These are phyloP conservation scores for Hipparchia semele DNA, from an alignment of 2,888 invertebrate species.

Conservation along the genomic window DNA sequence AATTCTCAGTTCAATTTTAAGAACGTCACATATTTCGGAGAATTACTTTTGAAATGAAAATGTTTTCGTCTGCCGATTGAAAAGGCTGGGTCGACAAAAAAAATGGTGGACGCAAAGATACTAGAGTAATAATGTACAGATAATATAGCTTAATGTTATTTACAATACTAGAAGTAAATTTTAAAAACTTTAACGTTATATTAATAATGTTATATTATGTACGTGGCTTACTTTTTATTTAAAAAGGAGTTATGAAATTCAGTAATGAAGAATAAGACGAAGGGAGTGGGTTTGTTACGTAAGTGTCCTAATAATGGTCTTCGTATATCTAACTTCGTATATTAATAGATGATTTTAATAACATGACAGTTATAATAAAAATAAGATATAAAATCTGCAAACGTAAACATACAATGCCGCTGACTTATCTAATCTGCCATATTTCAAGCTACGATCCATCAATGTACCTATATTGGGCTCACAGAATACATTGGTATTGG, in stretches of 20 bases:
- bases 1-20: background rate
- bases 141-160: no score
- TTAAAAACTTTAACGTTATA: no score
- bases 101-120: background rate
- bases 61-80: background rate
- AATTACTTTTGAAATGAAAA: constrained; percentile 5
- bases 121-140: background rate
- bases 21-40: background rate
- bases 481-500: constrained; percentile 19
- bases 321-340: background rate
- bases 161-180: no score
- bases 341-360: no score
- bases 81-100: background rate
- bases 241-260: no score
- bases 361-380: no score
- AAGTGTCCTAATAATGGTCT: background rate
- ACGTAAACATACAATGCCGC: constrained; percentile 8
- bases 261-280: no score
- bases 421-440: constrained; percentile 33
- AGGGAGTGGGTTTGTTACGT: background rate
- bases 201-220: no score
- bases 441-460: constrained; percentile 37
- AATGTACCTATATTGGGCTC: constrained; percentile 26
- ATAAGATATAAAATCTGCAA: background rate
- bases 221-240: no score